These are phyloP conservation scores for Holcopasites calliopsidis DNA, from an alignment of 1,140 invertebrate species.

Conservation along the genomic window DNA sequence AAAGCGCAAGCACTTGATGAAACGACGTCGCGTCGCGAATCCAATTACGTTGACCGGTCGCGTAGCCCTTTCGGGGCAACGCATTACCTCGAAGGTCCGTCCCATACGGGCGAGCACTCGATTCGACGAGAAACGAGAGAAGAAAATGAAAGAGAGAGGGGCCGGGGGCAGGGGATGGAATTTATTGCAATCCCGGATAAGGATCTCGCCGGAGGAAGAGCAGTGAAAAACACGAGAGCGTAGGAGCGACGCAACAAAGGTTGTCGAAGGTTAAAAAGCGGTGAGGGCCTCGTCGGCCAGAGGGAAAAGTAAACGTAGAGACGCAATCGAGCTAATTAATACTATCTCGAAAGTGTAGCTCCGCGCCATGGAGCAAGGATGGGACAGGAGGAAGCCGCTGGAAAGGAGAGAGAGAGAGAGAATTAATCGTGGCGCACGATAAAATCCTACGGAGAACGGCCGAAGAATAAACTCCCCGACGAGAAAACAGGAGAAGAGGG, in stretches of 20 bases:
- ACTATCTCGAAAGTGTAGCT: conserved; percentile 37
- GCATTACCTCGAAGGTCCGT: conserved; percentile 8
- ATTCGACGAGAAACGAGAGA: conserved; percentile 40
- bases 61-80: conserved; percentile 58
- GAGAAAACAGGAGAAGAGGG: conserved; percentile 1
- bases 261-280: conserved; percentile 26
- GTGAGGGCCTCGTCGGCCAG: not conserved
- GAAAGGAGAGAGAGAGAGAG: not conserved
- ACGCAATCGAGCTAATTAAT: conserved; percentile 58
- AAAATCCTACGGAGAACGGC: conserved; percentile 33
- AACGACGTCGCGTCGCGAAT: conserved; percentile 71
- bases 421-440: conserved; percentile 53
- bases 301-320: not conserved
- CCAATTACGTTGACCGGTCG: conserved; percentile 69
- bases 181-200: conserved; percentile 33
- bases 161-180: conserved; percentile 18
- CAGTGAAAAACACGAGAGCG: conserved; percentile 1
- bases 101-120: conserved; percentile 16
- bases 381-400: conserved; percentile 19
- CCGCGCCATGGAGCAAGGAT: not conserved
- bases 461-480: conserved; percentile 41
- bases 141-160: conserved; percentile 47
- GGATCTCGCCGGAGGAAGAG: not conserved
- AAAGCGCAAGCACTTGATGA: conserved; percentile 27
- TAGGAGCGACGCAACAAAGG: not conserved